These are phyloP conservation scores for Eupithecia abbreviata DNA, from an alignment of 2,888 invertebrate species.

Conservation along the genomic window DNA sequence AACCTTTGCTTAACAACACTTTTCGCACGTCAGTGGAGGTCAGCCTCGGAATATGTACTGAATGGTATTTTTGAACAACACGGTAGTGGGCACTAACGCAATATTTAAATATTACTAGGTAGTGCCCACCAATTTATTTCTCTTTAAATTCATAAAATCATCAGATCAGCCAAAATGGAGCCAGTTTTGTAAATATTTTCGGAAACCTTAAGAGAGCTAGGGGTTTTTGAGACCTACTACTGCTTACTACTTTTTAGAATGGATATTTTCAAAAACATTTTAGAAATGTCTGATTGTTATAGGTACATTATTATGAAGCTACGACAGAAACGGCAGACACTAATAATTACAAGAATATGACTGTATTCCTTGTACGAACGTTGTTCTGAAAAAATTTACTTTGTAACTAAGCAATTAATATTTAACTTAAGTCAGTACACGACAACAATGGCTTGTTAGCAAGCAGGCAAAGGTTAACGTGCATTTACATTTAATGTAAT, in stretches of 20 bases:
- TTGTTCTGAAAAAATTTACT: conserved; percentile 4
- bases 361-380: background rate
- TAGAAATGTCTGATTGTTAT: background rate
- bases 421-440: background rate
- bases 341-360: background rate
- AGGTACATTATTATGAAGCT: too few relatives aligned
- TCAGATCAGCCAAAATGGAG: background rate
- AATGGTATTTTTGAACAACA: background rate
- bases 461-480: background rate
- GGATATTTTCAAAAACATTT: background rate
- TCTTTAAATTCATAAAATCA: background rate
- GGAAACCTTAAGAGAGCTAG: background rate
- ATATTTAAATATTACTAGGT: background rate
- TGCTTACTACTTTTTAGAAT: background rate
- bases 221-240: too few relatives aligned
- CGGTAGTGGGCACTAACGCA: too few relatives aligned
- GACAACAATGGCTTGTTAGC: conserved; percentile 10
- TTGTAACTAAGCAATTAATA: background rate
- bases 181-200: background rate
- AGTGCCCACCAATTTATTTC: background rate
- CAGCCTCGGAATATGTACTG: background rate
- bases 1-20: background rate
- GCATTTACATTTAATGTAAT: background rate
- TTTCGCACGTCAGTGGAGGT: background rate
- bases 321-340: background rate